Evolutionary conservation across 1,140 invertebrate species (phyloP).

Genomic region (Cylas formicarius): DNA sequence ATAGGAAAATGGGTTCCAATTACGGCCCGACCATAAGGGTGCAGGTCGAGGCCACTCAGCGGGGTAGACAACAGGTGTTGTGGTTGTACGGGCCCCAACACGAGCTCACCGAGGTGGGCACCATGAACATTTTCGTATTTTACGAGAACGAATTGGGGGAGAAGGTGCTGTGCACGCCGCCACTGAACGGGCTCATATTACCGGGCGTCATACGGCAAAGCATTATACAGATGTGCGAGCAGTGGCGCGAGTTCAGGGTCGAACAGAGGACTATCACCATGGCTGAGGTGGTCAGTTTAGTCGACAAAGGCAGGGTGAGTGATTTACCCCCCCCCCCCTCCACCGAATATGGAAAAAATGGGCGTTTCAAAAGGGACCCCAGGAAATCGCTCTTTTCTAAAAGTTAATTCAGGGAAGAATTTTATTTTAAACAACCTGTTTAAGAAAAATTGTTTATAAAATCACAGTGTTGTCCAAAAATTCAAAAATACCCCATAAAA

Average conservation of each 20-base stretch:
- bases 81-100: conserved; percentile 96
- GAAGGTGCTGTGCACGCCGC: conserved; percentile 88
- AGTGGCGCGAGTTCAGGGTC: conserved; percentile 86
- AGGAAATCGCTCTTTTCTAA: no score
- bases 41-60: conserved; percentile 68
- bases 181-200: conserved; percentile 82
- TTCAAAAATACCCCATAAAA: no score
- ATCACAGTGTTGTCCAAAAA: no score
- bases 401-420: no score
- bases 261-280: conserved; percentile 82
- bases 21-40: conserved; percentile 81
- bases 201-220: conserved; percentile 89
- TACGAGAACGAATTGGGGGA: conserved; percentile 86
- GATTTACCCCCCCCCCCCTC: no score
- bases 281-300: conserved; percentile 66
- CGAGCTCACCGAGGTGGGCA: conserved; percentile 94
- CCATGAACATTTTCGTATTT: conserved; percentile 97
- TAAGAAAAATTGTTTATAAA: no score
- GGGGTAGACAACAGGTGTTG: conserved; percentile 89
- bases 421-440: no score
- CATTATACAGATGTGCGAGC: conserved; percentile 69
- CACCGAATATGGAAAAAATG: no score
- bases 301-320: conserved; percentile 78
- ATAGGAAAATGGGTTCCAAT: conserved; percentile 92
- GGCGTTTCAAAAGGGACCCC: no score